Conservation (phyloP, 2,888 invertebrate genomes). For the Vesta saturnalis region DNA sequence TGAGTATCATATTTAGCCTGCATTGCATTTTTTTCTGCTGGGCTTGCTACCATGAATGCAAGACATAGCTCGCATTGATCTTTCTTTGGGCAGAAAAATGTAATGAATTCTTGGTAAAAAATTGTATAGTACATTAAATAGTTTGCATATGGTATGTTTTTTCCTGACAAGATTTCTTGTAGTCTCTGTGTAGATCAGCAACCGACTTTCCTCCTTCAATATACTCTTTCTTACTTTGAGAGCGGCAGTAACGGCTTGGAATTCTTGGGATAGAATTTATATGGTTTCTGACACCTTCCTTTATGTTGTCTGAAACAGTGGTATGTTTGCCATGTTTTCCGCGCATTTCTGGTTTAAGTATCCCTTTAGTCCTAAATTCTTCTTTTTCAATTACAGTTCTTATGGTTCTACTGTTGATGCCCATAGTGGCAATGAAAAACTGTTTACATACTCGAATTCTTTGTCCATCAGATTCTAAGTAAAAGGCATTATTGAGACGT, state of each 20-base stretch:
- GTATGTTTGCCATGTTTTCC: background rate
- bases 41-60: background rate
- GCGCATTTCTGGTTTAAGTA: background rate
- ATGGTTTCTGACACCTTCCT: background rate
- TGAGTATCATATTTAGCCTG: constrained; percentile 22
- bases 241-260: background rate
- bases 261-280: background rate
- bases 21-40: background rate
- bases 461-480: background rate
- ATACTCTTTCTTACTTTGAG: background rate
- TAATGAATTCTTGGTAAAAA: constrained; percentile 14
- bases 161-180: background rate
- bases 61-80: constrained; percentile 6
- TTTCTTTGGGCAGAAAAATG: background rate
- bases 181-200: background rate
- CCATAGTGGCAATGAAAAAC: background rate
- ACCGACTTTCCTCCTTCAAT: background rate
- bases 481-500: background rate
- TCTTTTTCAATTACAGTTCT: background rate
- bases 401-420: background rate
- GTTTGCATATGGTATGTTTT: background rate
- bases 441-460: background rate
- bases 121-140: background rate
- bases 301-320: background rate
- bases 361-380: background rate